Evolutionary conservation across 2,888 invertebrate genomes (phyloP).

Genomic region (Mactromeris polynyma): DNA sequence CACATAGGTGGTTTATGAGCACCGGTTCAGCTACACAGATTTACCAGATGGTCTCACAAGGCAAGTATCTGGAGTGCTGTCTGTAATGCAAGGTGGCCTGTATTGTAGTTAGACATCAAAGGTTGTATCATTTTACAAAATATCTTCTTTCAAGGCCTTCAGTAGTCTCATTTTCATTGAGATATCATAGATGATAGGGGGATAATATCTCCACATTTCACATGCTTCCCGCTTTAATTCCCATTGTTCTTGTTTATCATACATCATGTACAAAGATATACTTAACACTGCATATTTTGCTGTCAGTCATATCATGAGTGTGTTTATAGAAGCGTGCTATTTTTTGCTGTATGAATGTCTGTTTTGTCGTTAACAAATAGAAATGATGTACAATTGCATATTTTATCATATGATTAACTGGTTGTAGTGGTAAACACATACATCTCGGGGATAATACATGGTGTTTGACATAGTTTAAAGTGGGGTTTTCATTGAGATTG

Average conservation of each 20-base stretch:
- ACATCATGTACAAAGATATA: not conserved
- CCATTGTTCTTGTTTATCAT: constrained; percentile 4
- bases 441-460: not conserved
- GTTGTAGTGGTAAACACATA: not conserved
- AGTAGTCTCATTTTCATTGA: too few species aligned
- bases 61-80: too few species aligned
- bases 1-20: too few species aligned
- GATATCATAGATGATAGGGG: too few species aligned
- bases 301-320: not conserved
- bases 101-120: too few species aligned
- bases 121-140: too few species aligned
- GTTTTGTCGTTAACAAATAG: constrained; percentile 15
- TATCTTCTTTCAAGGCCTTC: too few species aligned
- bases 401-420: constrained; percentile 11
- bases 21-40: too few species aligned
- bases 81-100: too few species aligned
- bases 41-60: too few species aligned
- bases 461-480: not conserved
- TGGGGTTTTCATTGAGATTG: not conserved
- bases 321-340: not conserved
- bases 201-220: not conserved
- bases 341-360: not conserved
- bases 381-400: constrained; percentile 15
- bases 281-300: not conserved
- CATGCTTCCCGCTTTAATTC: not conserved